phyloP scores from a whole-genome alignment of 2,888 invertebrate species.

The Amblyjoppa proteus region DNA sequence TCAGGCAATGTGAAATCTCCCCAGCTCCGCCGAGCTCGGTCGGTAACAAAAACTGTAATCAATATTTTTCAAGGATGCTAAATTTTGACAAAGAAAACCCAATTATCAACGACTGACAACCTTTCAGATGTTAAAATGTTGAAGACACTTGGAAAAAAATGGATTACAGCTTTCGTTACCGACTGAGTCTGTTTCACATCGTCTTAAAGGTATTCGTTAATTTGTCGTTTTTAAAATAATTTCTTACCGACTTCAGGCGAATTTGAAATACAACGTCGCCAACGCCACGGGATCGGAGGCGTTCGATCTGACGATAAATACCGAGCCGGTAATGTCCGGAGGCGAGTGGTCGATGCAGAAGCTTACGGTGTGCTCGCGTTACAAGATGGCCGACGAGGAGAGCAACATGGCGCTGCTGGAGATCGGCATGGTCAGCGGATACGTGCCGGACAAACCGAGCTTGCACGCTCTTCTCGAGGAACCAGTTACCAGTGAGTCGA shows the following conservation, averaged over 20 bases:
- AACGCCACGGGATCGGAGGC: constrained; percentile 85
- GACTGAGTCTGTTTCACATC: constrained; percentile 8
- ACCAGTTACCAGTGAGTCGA: constrained; percentile 83
- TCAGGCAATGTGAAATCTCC: background rate
- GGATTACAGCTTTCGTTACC: too few relatives aligned
- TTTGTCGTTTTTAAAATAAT: background rate
- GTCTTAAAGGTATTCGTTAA: background rate
- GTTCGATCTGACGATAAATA: constrained; percentile 85
- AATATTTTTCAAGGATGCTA: too few relatives aligned
- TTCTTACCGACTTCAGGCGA: constrained; percentile 80
- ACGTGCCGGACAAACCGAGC: constrained; percentile 87
- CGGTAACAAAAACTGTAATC: too few relatives aligned
- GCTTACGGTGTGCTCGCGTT: constrained; percentile 81
- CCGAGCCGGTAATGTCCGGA: constrained; percentile 83
- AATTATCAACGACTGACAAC: too few relatives aligned
- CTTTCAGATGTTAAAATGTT: too few relatives aligned
- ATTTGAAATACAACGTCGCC: constrained; percentile 86
- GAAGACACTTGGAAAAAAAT: too few relatives aligned
- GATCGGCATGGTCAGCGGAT: constrained; percentile 88
- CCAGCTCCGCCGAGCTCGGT: too few relatives aligned
- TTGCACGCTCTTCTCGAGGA: constrained; percentile 86
- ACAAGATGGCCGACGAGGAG: constrained; percentile 84
- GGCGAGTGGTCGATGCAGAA: constrained; percentile 85
- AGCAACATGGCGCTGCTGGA: constrained; percentile 87
- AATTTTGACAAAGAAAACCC: too few relatives aligned